phyloP scores from a whole-genome alignment of 2,797 vertebrate genomes.

The Scyliorhinus canicula region DNA sequence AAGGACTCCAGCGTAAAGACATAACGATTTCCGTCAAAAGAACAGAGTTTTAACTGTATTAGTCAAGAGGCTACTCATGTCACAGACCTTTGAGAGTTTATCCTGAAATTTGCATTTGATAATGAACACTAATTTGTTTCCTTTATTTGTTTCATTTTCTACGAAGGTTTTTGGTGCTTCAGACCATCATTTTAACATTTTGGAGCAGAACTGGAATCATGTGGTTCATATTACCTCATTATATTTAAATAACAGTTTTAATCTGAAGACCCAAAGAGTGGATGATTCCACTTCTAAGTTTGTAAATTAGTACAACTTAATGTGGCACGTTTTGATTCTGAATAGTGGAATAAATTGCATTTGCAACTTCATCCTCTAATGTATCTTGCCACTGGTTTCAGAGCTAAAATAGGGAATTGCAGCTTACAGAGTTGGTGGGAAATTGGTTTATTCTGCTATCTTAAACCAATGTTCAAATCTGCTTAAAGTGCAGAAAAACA shows the following conservation, averaged over 20 bases:
- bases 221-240: background rate
- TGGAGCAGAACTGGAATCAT: background rate
- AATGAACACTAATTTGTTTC: slow-evolving; percentile 2
- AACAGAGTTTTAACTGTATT: slow-evolving; percentile 13
- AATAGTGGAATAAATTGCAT: background rate
- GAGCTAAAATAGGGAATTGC: background rate
- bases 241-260: background rate
- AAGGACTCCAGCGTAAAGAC: background rate
- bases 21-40: background rate
- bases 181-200: slow-evolving; percentile 3
- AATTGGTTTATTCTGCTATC: slow-evolving; percentile 7
- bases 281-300: slow-evolving; percentile 7
- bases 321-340: background rate
- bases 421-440: background rate
- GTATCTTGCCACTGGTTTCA: slow-evolving; percentile 25
- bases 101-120: slow-evolving; percentile 29
- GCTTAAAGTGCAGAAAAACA: slow-evolving; percentile 37
- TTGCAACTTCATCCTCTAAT: background rate
- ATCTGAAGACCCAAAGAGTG: background rate
- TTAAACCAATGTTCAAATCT: slow-evolving; percentile 36
- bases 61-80: background rate
- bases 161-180: background rate
- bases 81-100: background rate
- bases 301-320: slow-evolving; percentile 4
- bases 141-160: background rate